Evolutionary conservation across 2,797 vertebrate genomes (phyloP).

Genomic region (Sternotherus odoratus): DNA sequence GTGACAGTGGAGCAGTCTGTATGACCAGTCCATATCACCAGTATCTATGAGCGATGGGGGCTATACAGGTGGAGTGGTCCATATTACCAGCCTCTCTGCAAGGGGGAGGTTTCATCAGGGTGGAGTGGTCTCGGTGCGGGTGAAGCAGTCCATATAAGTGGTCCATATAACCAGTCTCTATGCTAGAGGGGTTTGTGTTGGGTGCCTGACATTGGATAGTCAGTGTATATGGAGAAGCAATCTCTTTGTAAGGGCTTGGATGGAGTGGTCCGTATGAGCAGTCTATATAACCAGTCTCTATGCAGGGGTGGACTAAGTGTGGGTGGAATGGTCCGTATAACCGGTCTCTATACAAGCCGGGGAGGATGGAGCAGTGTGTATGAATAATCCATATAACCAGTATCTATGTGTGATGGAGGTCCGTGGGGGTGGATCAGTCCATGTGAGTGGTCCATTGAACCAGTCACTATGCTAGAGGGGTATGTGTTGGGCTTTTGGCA

Average conservation of each 20-base stretch:
- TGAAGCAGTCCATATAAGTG: background rate
- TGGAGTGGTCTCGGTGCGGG: background rate
- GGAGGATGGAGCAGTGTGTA: background rate
- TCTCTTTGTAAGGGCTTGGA: background rate
- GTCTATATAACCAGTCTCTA: background rate
- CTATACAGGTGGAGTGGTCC: background rate
- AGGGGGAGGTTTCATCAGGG: background rate
- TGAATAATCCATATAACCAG: background rate
- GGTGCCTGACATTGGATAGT: background rate
- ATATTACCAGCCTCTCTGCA: background rate
- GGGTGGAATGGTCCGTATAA: background rate
- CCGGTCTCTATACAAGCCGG: background rate
- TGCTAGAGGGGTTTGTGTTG: background rate
- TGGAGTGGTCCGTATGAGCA: background rate
- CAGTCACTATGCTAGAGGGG: background rate
- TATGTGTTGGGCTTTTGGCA: background rate
- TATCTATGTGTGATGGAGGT: background rate
- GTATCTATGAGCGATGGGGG: background rate
- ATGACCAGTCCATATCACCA: background rate
- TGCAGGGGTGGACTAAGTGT: background rate
- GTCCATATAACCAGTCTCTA: background rate
- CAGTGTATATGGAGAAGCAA: background rate
- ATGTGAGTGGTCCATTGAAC: background rate
- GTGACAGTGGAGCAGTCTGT: background rate
- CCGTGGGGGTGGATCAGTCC: background rate